Base-by-base conservation (phyloP, 2,888 invertebrate genomes). In the Emesis furor region DNA sequence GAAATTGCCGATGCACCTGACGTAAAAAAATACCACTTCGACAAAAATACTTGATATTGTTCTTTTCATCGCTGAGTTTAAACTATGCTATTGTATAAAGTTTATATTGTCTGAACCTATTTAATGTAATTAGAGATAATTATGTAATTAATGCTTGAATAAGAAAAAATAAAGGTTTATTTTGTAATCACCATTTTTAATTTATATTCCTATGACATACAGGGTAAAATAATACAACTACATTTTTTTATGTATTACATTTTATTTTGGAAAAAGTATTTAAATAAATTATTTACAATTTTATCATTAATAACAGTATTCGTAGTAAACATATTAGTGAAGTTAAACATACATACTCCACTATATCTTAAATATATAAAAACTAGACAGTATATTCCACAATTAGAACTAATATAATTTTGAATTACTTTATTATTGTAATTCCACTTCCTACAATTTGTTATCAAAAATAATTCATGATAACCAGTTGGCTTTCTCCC, bases 231-330 rank as follows among this genome's bases (percentile, higher is more conserved):
- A 39, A 39, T 39, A 39, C 39, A 39, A 7, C 39, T 2, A 39
- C 1, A 39, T 39, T 39, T 39, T 1, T 39, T 39, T 39, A 39
- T 39, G n/a, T n/a, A 55, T 55, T 5, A 55, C 32, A 67, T 67
- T 67, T 67, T 67, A 67, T 67, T 67, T 12, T 8, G 30, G 67
- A 67, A 67, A 67, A 67, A 32, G 12, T 32, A 67, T 67, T 67
- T 67, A 67, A 67, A 32, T 10, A 67, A 30, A 30, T 67, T 32
- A 32, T 32, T 24, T 30, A 67, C 65, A 67, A 6, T 8, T 14
- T 67, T 8, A 67, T 67, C 67, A 67, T 67, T 67, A 32, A 14
- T 32, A 10, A 67, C 51, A 67, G 67, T 32, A 67, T 67, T 67
- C 12, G 17, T 67, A 67, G 30, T 67, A 67, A 67, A 67, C 67